phyloP scores from a whole-genome alignment of 2,797 vertebrate species.

The Rhabdophis nuchalis region DNA sequence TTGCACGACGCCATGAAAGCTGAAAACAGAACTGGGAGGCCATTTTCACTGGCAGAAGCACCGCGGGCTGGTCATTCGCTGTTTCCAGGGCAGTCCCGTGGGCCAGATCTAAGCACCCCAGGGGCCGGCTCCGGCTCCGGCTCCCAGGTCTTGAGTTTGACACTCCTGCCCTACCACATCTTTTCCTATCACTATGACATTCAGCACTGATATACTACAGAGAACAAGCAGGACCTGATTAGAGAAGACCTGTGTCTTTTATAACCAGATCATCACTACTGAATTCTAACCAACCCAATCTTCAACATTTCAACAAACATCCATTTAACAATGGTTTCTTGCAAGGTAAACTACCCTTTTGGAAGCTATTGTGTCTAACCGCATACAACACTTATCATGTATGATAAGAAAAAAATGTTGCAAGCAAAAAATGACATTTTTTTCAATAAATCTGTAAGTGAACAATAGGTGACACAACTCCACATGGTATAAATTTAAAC shows the following conservation, averaged over 20 bases:
- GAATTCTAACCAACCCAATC: neutral
- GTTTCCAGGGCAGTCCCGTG: too few relatives aligned
- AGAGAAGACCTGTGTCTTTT: neutral
- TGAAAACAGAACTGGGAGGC: too few relatives aligned
- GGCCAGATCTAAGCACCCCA: too few relatives aligned
- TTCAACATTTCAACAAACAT: neutral
- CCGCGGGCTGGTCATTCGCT: too few relatives aligned
- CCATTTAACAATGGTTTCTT: neutral
- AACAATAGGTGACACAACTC: neutral
- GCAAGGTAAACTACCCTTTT: neutral
- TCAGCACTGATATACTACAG: neutral
- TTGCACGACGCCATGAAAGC: too few relatives aligned
- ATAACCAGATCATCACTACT: neutral
- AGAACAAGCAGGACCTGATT: neutral
- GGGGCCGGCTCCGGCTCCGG: too few relatives aligned
- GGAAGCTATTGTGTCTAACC: neutral
- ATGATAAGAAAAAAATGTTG: neutral
- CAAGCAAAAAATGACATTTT: neutral
- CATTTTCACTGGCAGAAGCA: too few relatives aligned
- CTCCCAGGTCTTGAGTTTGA: too few relatives aligned
- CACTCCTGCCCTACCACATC: too few relatives aligned
- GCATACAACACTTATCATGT: neutral
- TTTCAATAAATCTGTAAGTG: neutral
- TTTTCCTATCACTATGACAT: neutral
- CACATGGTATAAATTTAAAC: neutral